Base-by-base conservation (phyloP, 2,113 vertebrate species). In the Ancistrus triradiatus region DNA sequence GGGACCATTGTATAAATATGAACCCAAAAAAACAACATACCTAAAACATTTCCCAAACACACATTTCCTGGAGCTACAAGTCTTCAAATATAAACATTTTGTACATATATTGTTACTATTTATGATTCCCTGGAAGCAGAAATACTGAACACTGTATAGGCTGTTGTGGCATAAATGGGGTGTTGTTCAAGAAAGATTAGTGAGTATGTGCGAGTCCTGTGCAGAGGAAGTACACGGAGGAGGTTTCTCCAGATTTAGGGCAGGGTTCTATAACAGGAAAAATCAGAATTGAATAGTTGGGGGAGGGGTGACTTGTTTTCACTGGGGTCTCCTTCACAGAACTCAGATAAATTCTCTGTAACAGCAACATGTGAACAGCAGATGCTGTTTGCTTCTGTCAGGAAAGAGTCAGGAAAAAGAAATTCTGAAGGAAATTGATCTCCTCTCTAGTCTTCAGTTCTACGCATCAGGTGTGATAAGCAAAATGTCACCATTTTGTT, bases 291-390 rank as follows among this genome's bases (percentile, higher is more conserved):
- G 47, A 2, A 38, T 53, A 52, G 42, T 27, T 57, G 48, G 65
- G 72, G 73, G 76, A 40, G 68, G 59, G 55, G 52, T 64, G 59
- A 75, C 11, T 38, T 65, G 64, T 67, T 57, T 38, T 72, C 64
- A 56, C 35, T 28, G 13, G 42, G 46, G 59, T 63, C 61, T 63
- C 17, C 10, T 48, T 55, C 31, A 70, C 65, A 14, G 18, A 27
- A 46, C 69, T 33, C n/a, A n/a, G n/a, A n/a, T n/a, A n/a, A n/a
- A n/a, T 28, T 25, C 9, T 17, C 19, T 5, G 21, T 25, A 40
- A 10, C 38, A 14, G 43, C 53, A 59, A 42, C 80, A 85, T 78
- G 71, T 79, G 74, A 70, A 77, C 59, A 78, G 78, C 84, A 88
- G 78, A 85, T 85, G 83, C n/a, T 82, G 58, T 56, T 21, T 67